A percentile compares a stretch with the other conserved stretches of the same genome.
Conservation (phyloP, 2,797 vertebrate species). For the Hyperoplus immaculatus region DNA sequence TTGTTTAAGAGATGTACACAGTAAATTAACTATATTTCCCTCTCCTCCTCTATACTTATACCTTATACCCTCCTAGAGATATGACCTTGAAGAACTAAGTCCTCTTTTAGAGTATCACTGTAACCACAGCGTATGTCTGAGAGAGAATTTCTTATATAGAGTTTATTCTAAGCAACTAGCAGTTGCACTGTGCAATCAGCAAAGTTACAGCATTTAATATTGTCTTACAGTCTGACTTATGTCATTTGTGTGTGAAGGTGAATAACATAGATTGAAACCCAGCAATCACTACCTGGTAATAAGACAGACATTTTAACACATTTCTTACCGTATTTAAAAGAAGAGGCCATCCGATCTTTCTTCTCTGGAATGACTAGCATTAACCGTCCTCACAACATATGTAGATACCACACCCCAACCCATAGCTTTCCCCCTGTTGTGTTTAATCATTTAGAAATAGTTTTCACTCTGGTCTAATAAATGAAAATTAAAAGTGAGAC, state of each 20-base stretch:
- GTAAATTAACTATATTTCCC: constrained; percentile 51
- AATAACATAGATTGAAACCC: constrained; percentile 32
- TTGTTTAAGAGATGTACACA: constrained; percentile 47
- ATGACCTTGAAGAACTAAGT: constrained; percentile 75
- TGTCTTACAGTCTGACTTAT: constrained; percentile 47
- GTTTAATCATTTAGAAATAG: constrained; percentile 5
- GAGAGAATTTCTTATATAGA: constrained; percentile 59
- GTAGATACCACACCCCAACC: constrained; percentile 15
- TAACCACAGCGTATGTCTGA: constrained; percentile 55
- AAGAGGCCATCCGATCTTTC: constrained; percentile 25
- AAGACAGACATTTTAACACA: constrained; percentile 7
- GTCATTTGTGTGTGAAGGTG: constrained; percentile 16
- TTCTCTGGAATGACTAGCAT: constrained; percentile 23
- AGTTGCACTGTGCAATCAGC: constrained; percentile 78
- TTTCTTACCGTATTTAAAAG: constrained; percentile 22
- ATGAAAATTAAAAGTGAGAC: constrained; percentile 37
- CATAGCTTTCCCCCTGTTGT: background rate
- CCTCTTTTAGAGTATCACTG: constrained; percentile 68
- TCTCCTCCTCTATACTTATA: constrained; percentile 59
- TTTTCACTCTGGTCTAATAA: constrained; percentile 23
- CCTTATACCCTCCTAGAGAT: constrained; percentile 37
- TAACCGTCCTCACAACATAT: constrained; percentile 32
- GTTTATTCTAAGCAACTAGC: constrained; percentile 71
- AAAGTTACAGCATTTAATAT: constrained; percentile 55
- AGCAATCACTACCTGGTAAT: constrained; percentile 41